Conservation (phyloP, 2,888 invertebrate genomes). For the Chaitophorus viminalis region DNA sequence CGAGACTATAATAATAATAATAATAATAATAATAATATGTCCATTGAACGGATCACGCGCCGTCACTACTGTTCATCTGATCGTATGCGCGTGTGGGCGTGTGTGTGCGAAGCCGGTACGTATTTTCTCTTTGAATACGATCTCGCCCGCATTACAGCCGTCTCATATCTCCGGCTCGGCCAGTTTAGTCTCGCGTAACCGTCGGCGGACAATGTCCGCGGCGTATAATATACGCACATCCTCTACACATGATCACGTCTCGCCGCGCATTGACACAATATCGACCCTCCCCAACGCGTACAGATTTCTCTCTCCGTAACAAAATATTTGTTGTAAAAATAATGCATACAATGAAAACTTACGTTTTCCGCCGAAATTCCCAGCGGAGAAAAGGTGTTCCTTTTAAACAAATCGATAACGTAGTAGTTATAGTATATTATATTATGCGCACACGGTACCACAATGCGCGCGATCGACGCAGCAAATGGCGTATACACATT, state of each 20-base stretch:
- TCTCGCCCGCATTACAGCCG: not conserved
- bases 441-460: not conserved
- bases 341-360: not conserved
- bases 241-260: not conserved
- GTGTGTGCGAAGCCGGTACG: too few species aligned
- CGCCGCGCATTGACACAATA: not conserved
- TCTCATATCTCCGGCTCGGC: not conserved
- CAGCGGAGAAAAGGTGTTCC: constrained; percentile 26
- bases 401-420: not conserved
- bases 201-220: constrained; percentile 39
- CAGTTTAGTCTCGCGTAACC: not conserved
- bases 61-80: constrained; percentile 4
- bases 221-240: too few species aligned
- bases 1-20: not conserved
- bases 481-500: not conserved
- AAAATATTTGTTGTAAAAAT: too few species aligned
- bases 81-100: not conserved
- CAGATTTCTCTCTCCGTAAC: constrained; percentile 1
- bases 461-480: not conserved
- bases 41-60: constrained; percentile 45
- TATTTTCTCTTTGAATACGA: not conserved
- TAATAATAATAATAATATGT: too few species aligned
- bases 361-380: constrained; percentile 28
- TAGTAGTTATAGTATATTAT: too few species aligned
- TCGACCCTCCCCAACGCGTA: not conserved